A percentile compares a stretch with the other conserved stretches of the same genome.
These are phyloP conservation scores for Neosalanx taihuensis DNA, from an alignment of 2,797 vertebrate genomes.

Conservation along the genomic window DNA sequence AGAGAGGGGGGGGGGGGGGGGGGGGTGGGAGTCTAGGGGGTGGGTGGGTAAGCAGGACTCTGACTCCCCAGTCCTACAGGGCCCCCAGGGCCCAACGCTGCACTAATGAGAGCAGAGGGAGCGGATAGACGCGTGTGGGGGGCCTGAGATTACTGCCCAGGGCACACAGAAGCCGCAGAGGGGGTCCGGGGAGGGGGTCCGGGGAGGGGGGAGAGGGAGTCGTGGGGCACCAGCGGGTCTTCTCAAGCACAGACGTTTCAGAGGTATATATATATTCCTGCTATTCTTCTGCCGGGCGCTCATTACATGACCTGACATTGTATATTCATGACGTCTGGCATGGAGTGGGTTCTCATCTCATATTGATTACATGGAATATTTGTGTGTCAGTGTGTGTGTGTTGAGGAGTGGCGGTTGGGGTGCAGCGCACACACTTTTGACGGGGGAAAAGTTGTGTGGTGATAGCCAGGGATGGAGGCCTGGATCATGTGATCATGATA, in stretches of 20 bases:
- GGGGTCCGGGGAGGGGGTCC: slow-evolving; percentile 20
- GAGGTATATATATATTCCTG: slow-evolving; percentile 25
- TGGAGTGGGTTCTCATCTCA: slow-evolving; percentile 16
- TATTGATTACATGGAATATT: slow-evolving; percentile 26
- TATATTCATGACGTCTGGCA: slow-evolving; percentile 38
- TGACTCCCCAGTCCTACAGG: slow-evolving; percentile 69
- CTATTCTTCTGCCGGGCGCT: slow-evolving; percentile 30
- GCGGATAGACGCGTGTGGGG: slow-evolving; percentile 66
- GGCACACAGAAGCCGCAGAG: slow-evolving; percentile 62
- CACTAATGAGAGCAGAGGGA: slow-evolving; percentile 76
- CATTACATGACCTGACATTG: slow-evolving; percentile 38
- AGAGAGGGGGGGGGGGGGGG: slow-evolving; percentile 30
- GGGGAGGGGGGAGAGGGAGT: slow-evolving; percentile 32
- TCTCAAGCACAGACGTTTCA: slow-evolving; percentile 39
- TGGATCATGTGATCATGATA: slow-evolving; percentile 3
- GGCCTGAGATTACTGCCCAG: slow-evolving; percentile 69
- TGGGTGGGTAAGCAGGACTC: slow-evolving; percentile 54
- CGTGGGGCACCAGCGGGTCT: slow-evolving; percentile 55
- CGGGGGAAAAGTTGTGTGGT: no score
- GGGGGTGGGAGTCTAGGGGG: slow-evolving; percentile 37
- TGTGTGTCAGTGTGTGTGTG: not conserved
- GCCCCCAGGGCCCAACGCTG: slow-evolving; percentile 62
- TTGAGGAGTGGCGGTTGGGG: slow-evolving; percentile 7
- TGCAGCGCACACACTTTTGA: not conserved
- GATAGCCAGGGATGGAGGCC: no score